Evolutionary conservation across 2,888 invertebrate genomes (phyloP).

Genomic region (Clivina fossor): DNA sequence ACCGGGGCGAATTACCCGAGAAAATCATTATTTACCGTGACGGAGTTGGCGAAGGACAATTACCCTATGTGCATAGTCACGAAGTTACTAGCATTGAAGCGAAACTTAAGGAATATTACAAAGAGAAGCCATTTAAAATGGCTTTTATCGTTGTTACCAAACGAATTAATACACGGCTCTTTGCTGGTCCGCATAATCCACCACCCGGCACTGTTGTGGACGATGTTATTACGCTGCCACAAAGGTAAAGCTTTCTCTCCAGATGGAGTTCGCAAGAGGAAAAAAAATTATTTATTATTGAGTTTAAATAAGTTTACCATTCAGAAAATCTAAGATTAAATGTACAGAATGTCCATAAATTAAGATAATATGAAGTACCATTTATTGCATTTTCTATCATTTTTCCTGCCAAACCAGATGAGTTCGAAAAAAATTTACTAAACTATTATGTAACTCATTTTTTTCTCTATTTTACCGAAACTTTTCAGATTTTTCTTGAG

Average conservation of each 20-base stretch:
- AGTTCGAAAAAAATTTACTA: too few species aligned
- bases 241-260: constrained; percentile 54
- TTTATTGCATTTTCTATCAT: too few species aligned
- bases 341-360: too few species aligned
- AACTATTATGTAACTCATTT: too few species aligned
- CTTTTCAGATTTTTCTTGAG: too few species aligned
- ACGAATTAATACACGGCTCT: constrained; percentile 78
- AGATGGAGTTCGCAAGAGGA: constrained; percentile 40
- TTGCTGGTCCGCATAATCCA: constrained; percentile 65
- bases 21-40: constrained; percentile 85
- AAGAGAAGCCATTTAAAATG: constrained; percentile 54
- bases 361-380: too few species aligned
- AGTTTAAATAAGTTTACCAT: too few species aligned
- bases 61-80: constrained; percentile 72
- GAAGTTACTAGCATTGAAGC: constrained; percentile 68
- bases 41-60: constrained; percentile 92
- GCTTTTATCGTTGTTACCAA: constrained; percentile 88
- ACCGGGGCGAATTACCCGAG: constrained; percentile 58
- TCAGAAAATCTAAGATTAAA: too few species aligned
- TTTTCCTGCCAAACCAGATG: too few species aligned
- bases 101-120: constrained; percentile 54
- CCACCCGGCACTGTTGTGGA: constrained; percentile 87
- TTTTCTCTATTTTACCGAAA: too few species aligned
- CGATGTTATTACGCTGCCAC: constrained; percentile 78
- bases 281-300: constrained; percentile 1